Evolutionary conservation across 2,797 vertebrate genomes (phyloP), one percentile per base, ranked within the genome.

Genomic region (Sarcophilus harrisii): DNA sequence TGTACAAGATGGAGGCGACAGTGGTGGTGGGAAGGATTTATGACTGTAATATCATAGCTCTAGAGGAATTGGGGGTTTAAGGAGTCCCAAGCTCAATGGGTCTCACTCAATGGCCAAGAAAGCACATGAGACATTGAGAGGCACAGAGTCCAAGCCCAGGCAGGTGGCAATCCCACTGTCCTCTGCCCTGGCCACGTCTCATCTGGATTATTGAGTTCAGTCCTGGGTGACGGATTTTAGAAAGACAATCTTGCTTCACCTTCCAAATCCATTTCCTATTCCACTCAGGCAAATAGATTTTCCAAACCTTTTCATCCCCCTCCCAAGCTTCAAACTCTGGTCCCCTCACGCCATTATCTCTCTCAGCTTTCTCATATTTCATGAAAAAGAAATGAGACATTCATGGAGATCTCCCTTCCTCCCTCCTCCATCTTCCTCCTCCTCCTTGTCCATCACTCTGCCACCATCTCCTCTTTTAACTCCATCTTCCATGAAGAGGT

Each of bases 331-430:
- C 21, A 27, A 24, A 45, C 1, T 4, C 21, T 27, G 2, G 73
- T 10, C 16, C n/a, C 18, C 3, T 27, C 24, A 9, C 0, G 3
- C 73, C 38, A 45, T 9, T 45, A 0, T 1, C 38, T 8, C 18
- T 8, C 38, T 81, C 73, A 73, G 0, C n/a, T 73, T 73, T 21
- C n/a, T 21, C 5, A 38, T n/a, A 38, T 9, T 38, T 32, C n/a
- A 18, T 18, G 1, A 16, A 38, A 38, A 73, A 73, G 13, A 73
- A 66, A n/a, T n/a, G 60, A 66, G 66, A 18, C 16, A 73, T 38
- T n/a, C n/a, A 38, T 21, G 21, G n/a, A 73, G 16, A 18, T 30
- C 21, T 29, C 13, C 32, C 14, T 18, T n/a, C 62, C 16, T 32
- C 5, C 5, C 66, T 73, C 66, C 66, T 73, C n/a, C n/a, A 18